Base-by-base conservation (phyloP, 2,797 vertebrate genomes). In the Tamandua tetradactyla region DNA sequence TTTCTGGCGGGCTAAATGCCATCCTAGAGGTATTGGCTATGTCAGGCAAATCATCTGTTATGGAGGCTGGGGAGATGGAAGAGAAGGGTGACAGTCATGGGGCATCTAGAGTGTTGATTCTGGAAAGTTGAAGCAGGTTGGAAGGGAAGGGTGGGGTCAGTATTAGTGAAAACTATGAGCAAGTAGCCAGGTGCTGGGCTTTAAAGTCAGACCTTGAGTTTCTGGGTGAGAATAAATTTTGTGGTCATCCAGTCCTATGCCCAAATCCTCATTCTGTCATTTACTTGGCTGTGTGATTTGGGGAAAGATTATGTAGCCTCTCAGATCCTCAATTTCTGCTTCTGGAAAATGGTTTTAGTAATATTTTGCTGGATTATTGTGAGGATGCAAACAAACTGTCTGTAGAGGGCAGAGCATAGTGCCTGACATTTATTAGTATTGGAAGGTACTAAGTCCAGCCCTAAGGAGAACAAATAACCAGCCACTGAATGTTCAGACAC, bases 281-380 rank as follows among this genome's bases (percentile, higher is more conserved):
- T 85, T 59, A 71, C 25, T 64, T 92, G 64, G 35, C 25, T 86
- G 9, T 69, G 27, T 57, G 12, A 75, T 71, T 93, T 93, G 52
- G 74, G n/a, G 55, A 79, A 76, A 85, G 37, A 72, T 69, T 78
- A 32, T 25, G 13, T 74, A 37, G 57, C 17, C 18, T 79, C 30
- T 88, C 10, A 62, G 59, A 49, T 79, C 88, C 15, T 95, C 49
- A 92, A 14, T 84, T 95, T 96, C 27, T 75, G 15, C 32, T 90
- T 95, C 49, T 86, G 14, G 82, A 83, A 15, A 87, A 62, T 76
- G 27, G 52, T n/a, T 72, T 80, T 57, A 83, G 27, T 69, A 62
- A 75, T 61, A 75, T 37, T 66, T 66, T 93, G 6, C 44, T 81
- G 40, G 52, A 20, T 89, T 68, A 74, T 71, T 72, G n/a, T 78